phyloP scores from a whole-genome alignment of 2,113 vertebrate species.

The Bufo bufo region DNA sequence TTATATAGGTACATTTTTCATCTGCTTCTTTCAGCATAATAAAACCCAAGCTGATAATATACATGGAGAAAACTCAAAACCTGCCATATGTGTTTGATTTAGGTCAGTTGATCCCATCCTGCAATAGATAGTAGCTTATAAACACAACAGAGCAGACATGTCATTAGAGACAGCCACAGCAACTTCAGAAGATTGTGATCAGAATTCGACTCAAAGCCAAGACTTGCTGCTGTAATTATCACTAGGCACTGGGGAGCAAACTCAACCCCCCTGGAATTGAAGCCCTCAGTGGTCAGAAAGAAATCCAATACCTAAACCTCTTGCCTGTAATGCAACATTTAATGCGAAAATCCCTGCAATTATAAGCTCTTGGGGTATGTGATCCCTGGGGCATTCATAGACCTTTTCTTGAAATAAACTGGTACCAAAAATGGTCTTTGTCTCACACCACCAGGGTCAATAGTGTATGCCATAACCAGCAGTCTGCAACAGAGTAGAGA shows the following conservation, averaged over 20 bases:
- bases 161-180: conserved; percentile 30
- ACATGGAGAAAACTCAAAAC: neutral
- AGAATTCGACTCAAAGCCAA: conserved; percentile 23
- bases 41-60: conserved; percentile 4
- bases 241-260: conserved; percentile 14
- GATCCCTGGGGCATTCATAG: conserved; percentile 26
- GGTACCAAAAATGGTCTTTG: conserved; percentile 30
- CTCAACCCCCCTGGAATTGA: conserved; percentile 11
- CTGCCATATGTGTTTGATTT: conserved; percentile 32
- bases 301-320: conserved; percentile 50
- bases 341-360: conserved; percentile 55
- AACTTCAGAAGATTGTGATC: conserved; percentile 37
- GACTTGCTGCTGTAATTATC: neutral
- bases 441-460: conserved; percentile 23
- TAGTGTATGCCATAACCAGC: neutral
- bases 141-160: conserved; percentile 44
- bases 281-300: conserved; percentile 25
- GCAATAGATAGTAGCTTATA: conserved; percentile 31
- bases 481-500: neutral
- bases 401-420: conserved; percentile 30
- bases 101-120: conserved; percentile 19
- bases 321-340: conserved; percentile 53
- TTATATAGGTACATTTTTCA: neutral
- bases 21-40: neutral
- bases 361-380: conserved; percentile 42